Conservation (phyloP, 2,888 invertebrate species). For the Taenaris catops region DNA sequence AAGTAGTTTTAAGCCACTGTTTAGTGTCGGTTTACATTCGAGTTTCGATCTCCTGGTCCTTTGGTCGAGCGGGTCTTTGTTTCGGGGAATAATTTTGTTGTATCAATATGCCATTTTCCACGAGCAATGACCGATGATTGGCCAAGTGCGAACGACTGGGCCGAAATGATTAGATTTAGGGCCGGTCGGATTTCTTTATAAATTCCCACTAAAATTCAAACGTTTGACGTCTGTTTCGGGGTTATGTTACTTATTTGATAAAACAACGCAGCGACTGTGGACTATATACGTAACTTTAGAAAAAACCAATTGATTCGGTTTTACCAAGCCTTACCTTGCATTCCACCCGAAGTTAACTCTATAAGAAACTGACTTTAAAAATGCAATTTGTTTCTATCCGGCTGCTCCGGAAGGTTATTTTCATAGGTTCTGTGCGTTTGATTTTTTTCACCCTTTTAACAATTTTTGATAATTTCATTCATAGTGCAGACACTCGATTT, state of each 20-base stretch:
- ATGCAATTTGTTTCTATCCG: too few species aligned
- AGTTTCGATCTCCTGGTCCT: slow-evolving; percentile 63
- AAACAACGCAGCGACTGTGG: too few species aligned
- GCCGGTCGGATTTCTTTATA: slow-evolving; percentile 13
- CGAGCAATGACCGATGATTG: slow-evolving; percentile 22
- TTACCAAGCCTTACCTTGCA: too few species aligned
- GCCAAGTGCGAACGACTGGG: slow-evolving; percentile 17
- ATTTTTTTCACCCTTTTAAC: too few species aligned
- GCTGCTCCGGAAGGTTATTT: too few species aligned
- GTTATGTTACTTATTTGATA: slow-evolving; percentile 1
- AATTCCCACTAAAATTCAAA: slow-evolving; percentile 2
- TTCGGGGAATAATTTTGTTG: slow-evolving; percentile 37
- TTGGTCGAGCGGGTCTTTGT: slow-evolving; percentile 44
- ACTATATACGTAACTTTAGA: too few species aligned
- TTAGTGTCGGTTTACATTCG: slow-evolving; percentile 66
- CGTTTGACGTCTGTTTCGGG: slow-evolving; percentile 9
- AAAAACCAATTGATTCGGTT: too few species aligned
- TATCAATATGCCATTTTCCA: slow-evolving; percentile 25
- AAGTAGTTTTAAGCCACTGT: slow-evolving; percentile 62
- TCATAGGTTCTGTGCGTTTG: too few species aligned
- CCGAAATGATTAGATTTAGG: slow-evolving; percentile 20
- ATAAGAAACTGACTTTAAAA: too few species aligned
- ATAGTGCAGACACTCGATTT: too few species aligned
- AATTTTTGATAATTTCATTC: too few species aligned
- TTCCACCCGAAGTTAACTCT: too few species aligned